phyloP scores from a whole-genome alignment of 2,888 invertebrate species.

The Spilosoma lubricipeda region DNA sequence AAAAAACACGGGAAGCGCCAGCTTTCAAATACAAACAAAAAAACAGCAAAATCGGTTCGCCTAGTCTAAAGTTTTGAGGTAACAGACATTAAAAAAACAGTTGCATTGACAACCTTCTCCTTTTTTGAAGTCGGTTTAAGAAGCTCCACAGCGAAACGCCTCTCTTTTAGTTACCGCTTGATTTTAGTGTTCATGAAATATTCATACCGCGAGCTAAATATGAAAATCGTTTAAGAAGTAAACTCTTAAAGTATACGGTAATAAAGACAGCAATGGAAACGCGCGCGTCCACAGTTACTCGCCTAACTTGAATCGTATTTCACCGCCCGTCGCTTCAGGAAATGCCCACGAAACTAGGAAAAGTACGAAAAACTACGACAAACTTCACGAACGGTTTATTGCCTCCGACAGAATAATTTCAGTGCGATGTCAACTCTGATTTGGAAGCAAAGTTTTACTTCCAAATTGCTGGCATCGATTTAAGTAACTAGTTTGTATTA shows the following conservation, averaged over 20 bases:
- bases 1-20: no score
- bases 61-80: no score
- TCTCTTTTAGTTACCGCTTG: no score
- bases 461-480: conserved; percentile 22
- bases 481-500: conserved; percentile 9
- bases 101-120: no score
- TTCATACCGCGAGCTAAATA: no score
- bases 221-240: no score
- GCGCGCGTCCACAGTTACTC: conserved; percentile 40
- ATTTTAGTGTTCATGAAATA: no score
- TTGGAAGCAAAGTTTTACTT: conserved; percentile 26
- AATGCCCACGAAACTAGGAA: conserved; percentile 40
- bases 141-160: no score
- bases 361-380: conserved; percentile 32
- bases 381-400: conserved; percentile 52
- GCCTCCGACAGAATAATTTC: conserved; percentile 53
- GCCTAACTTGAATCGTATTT: conserved; percentile 55
- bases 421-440: conserved; percentile 31
- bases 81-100: no score
- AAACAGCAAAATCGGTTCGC: no score
- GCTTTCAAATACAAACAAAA: no score
- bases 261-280: conserved; percentile 42
- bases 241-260: not conserved
- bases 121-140: no score
- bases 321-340: conserved; percentile 38